Conservation (phyloP, 2,797 vertebrate species). For the Setipinna tenuifilis region DNA sequence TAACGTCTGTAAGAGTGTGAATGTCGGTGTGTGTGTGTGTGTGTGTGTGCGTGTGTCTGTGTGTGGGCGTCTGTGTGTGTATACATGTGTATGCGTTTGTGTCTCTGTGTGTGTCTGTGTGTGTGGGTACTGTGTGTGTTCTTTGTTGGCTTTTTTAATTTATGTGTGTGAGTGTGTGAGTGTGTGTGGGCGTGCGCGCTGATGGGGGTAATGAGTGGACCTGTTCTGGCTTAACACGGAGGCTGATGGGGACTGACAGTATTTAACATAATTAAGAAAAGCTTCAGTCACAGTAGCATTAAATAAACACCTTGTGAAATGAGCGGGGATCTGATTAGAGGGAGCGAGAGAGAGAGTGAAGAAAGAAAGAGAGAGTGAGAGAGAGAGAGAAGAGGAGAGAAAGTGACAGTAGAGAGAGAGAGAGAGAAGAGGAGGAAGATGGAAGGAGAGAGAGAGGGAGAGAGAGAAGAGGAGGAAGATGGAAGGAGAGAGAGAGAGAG, state of each 20-base stretch:
- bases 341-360: constrained; percentile 28
- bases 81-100: background rate
- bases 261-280: constrained; percentile 66
- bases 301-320: constrained; percentile 62
- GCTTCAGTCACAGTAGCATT: constrained; percentile 61
- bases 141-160: too few species aligned
- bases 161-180: constrained; percentile 41
- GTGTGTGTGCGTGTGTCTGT: background rate
- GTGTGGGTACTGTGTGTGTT: background rate
- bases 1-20: constrained; percentile 19
- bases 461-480: constrained; percentile 17
- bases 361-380: constrained; percentile 32
- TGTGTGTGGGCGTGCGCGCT: constrained; percentile 36
- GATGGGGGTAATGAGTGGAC: constrained; percentile 54
- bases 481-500: constrained; percentile 33
- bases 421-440: constrained; percentile 30
- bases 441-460: background rate
- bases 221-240: constrained; percentile 54
- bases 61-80: background rate
- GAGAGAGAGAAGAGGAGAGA: constrained; percentile 36
- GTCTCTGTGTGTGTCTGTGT: background rate
- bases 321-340: constrained; percentile 56
- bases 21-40: constrained; percentile 12
- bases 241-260: constrained; percentile 60
- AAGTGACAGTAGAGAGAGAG: background rate